phyloP scores from a whole-genome alignment of 2,797 vertebrate genomes.

The Melanotaenia maccullochi region DNA sequence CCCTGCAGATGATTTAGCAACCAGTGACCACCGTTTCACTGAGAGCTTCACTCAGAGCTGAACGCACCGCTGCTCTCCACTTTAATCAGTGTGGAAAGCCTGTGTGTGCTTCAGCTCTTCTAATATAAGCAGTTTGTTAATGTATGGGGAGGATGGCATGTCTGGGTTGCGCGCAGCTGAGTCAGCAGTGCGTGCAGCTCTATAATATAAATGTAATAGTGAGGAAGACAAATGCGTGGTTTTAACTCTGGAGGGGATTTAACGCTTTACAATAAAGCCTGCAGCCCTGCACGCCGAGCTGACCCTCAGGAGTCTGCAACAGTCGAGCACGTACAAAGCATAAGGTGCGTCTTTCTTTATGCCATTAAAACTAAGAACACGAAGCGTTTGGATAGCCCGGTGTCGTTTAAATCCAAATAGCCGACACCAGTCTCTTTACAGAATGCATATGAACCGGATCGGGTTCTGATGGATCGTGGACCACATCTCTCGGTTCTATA shows the following conservation, averaged over 20 bases:
- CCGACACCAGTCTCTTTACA: neutral
- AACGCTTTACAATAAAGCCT: neutral
- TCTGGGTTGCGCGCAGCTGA: neutral
- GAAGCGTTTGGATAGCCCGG: no score
- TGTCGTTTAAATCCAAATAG: neutral
- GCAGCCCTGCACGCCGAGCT: neutral
- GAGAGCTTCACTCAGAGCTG: slow-evolving; percentile 10
- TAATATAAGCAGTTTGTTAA: neutral
- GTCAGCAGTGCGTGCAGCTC: neutral
- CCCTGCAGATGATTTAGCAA: slow-evolving; percentile 64
- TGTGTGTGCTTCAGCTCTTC: neutral
- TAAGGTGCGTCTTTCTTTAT: neutral
- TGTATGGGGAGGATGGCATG: neutral
- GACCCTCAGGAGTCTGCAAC: neutral
- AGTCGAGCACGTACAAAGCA: neutral
- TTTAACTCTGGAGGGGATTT: neutral
- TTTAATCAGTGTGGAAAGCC: neutral
- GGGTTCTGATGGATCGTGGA: no score
- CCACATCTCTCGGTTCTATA: slow-evolving; percentile 7
- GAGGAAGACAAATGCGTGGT: neutral
- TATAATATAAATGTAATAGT: neutral
- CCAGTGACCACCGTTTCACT: slow-evolving; percentile 28
- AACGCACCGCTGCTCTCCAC: slow-evolving; percentile 13
- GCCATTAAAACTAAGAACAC: neutral
- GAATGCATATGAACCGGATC: neutral